Conservation (phyloP, 2,113 vertebrate genomes). For the Erythrocercus mccallii region DNA sequence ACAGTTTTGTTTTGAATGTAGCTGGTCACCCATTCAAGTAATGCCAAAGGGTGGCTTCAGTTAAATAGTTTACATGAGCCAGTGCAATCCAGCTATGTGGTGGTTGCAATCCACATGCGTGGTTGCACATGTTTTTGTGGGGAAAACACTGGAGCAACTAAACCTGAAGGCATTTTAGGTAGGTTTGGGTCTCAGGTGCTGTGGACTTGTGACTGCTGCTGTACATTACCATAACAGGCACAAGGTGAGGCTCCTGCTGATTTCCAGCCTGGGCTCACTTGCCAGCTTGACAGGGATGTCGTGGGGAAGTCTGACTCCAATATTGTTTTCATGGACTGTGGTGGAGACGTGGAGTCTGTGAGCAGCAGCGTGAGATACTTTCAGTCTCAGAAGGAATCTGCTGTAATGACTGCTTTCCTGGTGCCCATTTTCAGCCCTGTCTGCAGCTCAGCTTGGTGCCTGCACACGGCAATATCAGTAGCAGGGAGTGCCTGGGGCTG, state of each 20-base stretch:
- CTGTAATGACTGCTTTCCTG: background rate
- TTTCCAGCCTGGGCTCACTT: background rate
- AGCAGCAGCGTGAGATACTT: background rate
- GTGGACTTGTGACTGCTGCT: background rate
- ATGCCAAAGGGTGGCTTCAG: background rate
- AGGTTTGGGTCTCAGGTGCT: background rate
- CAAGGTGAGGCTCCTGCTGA: background rate
- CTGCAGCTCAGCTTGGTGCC: background rate
- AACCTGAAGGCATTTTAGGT: background rate
- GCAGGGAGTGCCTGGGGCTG: background rate
- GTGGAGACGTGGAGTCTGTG: too few relatives aligned
- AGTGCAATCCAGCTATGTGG: background rate
- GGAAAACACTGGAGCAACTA: background rate
- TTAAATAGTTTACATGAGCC: background rate
- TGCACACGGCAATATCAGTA: accelerated
- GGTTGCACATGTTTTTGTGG: background rate
- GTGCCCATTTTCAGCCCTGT: background rate
- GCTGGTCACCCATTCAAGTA: background rate
- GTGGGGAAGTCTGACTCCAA: accelerated
- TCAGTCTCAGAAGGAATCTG: background rate
- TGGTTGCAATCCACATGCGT: too few relatives aligned
- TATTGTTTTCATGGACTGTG: accelerated
- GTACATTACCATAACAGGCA: background rate
- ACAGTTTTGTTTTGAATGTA: background rate
- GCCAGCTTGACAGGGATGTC: background rate